Evolutionary conservation across 2,888 invertebrate genomes (phyloP), one percentile per base, ranked within the genome.

Genomic region (Papilio demoleus): DNA sequence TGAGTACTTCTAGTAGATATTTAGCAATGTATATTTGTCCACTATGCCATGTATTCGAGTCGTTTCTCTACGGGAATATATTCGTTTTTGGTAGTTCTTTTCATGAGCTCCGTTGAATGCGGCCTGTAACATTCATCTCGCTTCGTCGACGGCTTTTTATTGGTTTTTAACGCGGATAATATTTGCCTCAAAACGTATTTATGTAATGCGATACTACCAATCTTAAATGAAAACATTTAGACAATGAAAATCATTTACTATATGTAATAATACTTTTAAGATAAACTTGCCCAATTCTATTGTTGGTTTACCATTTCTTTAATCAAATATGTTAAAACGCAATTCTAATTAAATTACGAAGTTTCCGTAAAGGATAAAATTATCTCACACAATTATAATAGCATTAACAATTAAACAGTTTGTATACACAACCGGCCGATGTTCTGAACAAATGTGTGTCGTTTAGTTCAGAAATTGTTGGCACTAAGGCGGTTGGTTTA

Each of bases 31-130:
- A 58, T 27, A 14, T 36, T 58, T 60, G 67, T 56, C 70, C 67
- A 70, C 80, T 76, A 77, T 72, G 81, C 84, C 82, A 87, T 84
- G 85, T 89, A 88, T 90, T 88, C 87, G 83, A 87, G 86, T 82
- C 84, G 88, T 85, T 86, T 81, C 85, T 88, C 87, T 81, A 76
- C 76, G 74, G 77, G 80, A 87, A 88, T 88, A 85, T 88, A 88
- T 89, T 87, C 86, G 85, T 82, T 88, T 88, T 88, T 84, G 87
- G 87, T 88, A 79, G 86, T 82, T 88, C 89, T 88, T 88, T 90
- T 89, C 89, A 88, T 85, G 86, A 86, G 85, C 83, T 83, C 80
- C 78, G 80, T 79, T 88, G 88, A 87, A 88, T 88, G 88, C 83
- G 84, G 85, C 80, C 86, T 84, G 84, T 81, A 88, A 88, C 87